These are phyloP conservation scores for Podarcis siculus DNA, from an alignment of 2,797 vertebrate genomes.

Conservation along the genomic window DNA sequence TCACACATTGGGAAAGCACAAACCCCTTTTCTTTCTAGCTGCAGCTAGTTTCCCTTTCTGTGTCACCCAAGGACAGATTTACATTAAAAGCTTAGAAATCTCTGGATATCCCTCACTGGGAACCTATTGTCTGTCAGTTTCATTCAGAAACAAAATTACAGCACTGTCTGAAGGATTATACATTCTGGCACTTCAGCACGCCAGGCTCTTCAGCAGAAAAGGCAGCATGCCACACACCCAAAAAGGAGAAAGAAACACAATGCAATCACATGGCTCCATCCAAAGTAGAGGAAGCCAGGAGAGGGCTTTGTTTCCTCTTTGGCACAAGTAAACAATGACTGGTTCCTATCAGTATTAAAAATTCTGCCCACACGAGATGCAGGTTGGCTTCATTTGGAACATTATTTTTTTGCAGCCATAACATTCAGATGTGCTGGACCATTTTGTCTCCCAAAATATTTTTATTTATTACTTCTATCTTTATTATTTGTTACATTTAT, in stretches of 20 bases:
- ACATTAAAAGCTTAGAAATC: not conserved
- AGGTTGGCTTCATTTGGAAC: not conserved
- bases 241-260: not conserved
- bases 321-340: not conserved
- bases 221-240: not conserved
- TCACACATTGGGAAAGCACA: not conserved
- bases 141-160: conserved; percentile 24
- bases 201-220: conserved; percentile 1
- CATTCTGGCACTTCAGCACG: not conserved
- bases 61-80: not conserved
- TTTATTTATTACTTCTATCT: no score
- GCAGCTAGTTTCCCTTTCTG: not conserved
- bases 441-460: not conserved
- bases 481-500: no score
- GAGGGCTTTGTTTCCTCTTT: not conserved
- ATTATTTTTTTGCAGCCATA: not conserved
- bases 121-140: not conserved
- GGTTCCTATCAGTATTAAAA: conserved; percentile 4
- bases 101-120: not conserved
- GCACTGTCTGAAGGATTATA: not conserved
- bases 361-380: not conserved
- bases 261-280: not conserved
- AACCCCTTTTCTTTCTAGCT: not conserved
- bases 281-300: not conserved
- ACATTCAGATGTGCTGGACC: not conserved